Evolutionary conservation across 2,113 vertebrate species (phyloP).

Genomic region (Hystrix brachyura): DNA sequence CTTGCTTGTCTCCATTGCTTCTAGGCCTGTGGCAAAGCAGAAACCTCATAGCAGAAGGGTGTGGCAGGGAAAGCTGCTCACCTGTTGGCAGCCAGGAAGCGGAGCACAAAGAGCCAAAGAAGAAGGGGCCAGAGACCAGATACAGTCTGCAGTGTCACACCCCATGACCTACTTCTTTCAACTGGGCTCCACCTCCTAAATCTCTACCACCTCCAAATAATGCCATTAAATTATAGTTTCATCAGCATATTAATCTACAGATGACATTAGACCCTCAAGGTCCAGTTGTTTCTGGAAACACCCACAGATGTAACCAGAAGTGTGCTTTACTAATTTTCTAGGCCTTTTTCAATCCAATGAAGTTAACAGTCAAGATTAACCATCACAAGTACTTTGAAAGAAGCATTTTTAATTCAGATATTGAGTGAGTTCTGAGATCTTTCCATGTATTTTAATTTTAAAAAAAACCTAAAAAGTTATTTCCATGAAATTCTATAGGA

Average conservation of each 20-base stretch:
- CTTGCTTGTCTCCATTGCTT: background rate
- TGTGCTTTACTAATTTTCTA: background rate
- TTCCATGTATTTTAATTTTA: background rate
- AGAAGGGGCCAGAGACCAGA: background rate
- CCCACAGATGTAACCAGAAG: background rate
- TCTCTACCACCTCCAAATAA: background rate
- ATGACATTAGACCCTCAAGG: background rate
- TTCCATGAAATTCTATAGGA: background rate
- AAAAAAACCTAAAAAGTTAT: background rate
- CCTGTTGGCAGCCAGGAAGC: background rate
- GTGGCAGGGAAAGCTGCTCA: background rate
- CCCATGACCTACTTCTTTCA: background rate
- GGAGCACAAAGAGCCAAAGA: background rate
- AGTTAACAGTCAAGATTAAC: background rate
- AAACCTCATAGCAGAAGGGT: background rate
- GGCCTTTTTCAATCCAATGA: background rate
- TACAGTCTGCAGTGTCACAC: background rate
- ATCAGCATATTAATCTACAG: background rate
- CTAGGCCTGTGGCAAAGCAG: background rate
- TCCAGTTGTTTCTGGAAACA: background rate
- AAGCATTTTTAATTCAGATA: slow-evolving; percentile 3
- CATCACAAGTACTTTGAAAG: background rate
- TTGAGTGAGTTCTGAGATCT: slow-evolving; percentile 25
- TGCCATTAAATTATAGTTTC: background rate
- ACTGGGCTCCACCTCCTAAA: background rate